Percentiles rank a stretch among this genome's conserved stretches.
phyloP scores from a whole-genome alignment of 1,140 invertebrate species.

The Ceratosolen fusciceps region DNA sequence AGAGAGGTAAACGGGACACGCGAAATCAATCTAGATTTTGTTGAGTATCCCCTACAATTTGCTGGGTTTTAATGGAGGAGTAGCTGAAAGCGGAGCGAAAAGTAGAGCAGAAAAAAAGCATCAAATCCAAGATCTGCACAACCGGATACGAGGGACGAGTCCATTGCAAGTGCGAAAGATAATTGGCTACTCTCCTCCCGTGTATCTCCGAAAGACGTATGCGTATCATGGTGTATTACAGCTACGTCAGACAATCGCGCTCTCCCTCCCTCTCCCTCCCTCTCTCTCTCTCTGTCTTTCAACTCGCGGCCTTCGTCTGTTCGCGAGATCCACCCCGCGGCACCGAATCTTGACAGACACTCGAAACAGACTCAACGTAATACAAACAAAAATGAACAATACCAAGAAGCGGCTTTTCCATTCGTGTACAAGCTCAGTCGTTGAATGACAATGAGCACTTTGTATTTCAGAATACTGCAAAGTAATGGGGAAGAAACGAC shows the following conservation, averaged over 20 bases:
- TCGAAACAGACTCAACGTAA: neutral
- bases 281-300: neutral
- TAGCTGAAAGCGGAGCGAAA: neutral
- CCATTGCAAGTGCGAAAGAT: slow-evolving; percentile 11
- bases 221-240: slow-evolving; percentile 18
- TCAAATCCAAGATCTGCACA: neutral
- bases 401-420: too few relatives aligned
- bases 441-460: too few relatives aligned
- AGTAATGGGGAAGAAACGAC: too few relatives aligned
- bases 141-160: slow-evolving; percentile 12
- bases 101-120: slow-evolving; percentile 10
- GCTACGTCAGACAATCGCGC: neutral
- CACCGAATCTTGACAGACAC: neutral
- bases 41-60: slow-evolving; percentile 33
- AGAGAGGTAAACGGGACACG: neutral
- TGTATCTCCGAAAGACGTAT: slow-evolving; percentile 19
- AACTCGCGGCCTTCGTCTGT: neutral
- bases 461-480: too few relatives aligned
- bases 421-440: too few relatives aligned
- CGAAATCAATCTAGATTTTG: slow-evolving; percentile 37
- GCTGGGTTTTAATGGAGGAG: slow-evolving; percentile 7
- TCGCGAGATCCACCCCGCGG: neutral
- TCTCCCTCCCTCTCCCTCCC: neutral
- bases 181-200: slow-evolving; percentile 27
- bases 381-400: neutral